Conservation (phyloP, 2,888 invertebrate species). For the Plutella xylostella region DNA sequence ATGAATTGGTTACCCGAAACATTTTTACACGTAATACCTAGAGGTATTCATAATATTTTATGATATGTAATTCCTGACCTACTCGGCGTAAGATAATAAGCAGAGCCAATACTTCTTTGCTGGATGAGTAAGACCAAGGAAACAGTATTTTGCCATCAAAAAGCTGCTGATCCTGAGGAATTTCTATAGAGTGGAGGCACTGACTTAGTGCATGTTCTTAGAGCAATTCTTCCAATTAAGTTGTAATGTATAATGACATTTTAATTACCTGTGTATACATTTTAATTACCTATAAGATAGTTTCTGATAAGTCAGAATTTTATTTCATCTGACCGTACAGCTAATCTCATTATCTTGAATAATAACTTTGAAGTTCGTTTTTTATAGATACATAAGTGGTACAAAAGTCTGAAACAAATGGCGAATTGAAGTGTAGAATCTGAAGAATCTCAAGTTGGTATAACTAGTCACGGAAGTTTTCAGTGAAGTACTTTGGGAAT, state of each 20-base stretch:
- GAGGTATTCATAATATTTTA: too few relatives aligned
- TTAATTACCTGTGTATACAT: neutral
- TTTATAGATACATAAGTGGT: too few relatives aligned
- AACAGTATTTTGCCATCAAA: too few relatives aligned
- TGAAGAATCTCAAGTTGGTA: conserved; percentile 37
- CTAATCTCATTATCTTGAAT: too few relatives aligned
- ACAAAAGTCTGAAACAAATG: conserved; percentile 28
- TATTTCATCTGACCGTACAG: neutral
- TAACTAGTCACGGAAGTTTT: conserved; percentile 41
- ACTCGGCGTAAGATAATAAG: too few relatives aligned
- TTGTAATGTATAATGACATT: neutral
- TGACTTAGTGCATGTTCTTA: too few relatives aligned
- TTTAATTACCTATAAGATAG: neutral
- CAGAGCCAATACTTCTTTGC: too few relatives aligned
- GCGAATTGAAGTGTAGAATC: conserved; percentile 28
- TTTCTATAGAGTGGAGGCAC: too few relatives aligned
- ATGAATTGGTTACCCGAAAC: neutral
- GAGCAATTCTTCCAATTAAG: neutral
- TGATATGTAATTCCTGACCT: too few relatives aligned
- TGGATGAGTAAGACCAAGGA: too few relatives aligned
- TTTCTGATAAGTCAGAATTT: neutral
- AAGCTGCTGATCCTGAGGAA: too few relatives aligned
- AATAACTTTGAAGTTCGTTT: too few relatives aligned
- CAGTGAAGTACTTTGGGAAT: conserved; percentile 34
- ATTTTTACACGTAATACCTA: neutral